A percentile compares a stretch with the other conserved stretches of the same genome.
These are phyloP conservation scores for Hystrix brachyura DNA, from an alignment of 2,113 vertebrate genomes.

Conservation along the genomic window DNA sequence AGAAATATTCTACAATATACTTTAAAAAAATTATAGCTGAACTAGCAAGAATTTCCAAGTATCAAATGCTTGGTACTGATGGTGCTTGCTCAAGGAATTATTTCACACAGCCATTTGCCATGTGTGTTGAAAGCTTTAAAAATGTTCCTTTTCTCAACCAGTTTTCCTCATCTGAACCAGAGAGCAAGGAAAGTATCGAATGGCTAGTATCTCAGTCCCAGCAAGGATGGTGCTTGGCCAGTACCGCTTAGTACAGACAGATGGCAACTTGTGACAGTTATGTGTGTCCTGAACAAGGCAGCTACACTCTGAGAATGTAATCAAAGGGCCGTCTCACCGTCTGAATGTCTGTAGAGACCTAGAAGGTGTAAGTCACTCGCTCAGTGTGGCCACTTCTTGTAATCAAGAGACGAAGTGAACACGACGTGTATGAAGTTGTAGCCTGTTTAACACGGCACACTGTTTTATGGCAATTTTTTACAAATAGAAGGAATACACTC, in stretches of 20 bases:
- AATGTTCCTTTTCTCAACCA: background rate
- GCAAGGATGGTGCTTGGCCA: background rate
- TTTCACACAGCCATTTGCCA: background rate
- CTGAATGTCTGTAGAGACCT: background rate
- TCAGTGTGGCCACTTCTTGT: background rate
- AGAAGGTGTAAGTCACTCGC: background rate
- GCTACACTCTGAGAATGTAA: background rate
- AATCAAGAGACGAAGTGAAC: background rate
- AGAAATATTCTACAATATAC: constrained; percentile 7
- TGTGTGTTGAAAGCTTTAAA: constrained; percentile 18
- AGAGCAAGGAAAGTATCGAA: background rate
- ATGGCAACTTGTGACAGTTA: background rate
- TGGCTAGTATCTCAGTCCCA: background rate
- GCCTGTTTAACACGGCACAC: background rate
- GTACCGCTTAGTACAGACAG: background rate
- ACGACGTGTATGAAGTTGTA: background rate
- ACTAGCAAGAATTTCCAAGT: constrained; percentile 18
- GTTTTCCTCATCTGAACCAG: background rate
- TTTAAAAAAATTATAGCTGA: constrained; percentile 7
- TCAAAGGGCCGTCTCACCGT: background rate
- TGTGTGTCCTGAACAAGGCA: background rate
- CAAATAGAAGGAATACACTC: background rate
- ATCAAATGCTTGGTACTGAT: background rate
- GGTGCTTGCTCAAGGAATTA: background rate
- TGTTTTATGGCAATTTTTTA: background rate